Percentiles rank a stretch among this genome's conserved stretches.
phyloP scores from a whole-genome alignment of 2,113 vertebrate genomes.

The Physeter macrocephalus region DNA sequence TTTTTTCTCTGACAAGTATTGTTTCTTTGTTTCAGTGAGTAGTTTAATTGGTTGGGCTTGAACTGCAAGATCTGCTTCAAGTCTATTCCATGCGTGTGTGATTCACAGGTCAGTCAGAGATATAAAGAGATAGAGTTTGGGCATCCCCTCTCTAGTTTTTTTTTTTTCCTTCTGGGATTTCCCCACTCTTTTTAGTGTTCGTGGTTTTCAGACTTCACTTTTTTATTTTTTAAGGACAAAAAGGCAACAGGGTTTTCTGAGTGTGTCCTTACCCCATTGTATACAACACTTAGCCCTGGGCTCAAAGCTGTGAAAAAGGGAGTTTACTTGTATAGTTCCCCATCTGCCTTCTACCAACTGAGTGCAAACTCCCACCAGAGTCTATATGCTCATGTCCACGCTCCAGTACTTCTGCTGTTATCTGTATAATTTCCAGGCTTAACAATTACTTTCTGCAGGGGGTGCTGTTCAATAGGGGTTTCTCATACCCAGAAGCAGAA shows the following conservation, averaged over 20 bases:
- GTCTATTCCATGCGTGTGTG: not conserved
- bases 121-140: not conserved
- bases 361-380: too few relatives aligned
- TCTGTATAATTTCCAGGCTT: not conserved
- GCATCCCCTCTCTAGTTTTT: not conserved
- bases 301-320: not conserved
- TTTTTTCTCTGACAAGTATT: not conserved
- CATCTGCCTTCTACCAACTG: too few relatives aligned
- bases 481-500: not conserved
- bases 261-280: rapidly evolving
- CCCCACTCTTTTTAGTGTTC: not conserved
- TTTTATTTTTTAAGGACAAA: not conserved
- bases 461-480: not conserved
- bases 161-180: not conserved
- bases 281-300: not conserved
- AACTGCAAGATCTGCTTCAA: not conserved
- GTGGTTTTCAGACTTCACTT: not conserved
- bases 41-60: not conserved
- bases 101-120: not conserved
- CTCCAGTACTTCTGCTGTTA: not conserved
- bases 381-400: rapidly evolving
- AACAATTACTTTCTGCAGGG: not conserved
- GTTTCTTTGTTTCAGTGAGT: not conserved
- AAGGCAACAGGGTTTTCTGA: not conserved
- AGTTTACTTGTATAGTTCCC: rapidly evolving